These are phyloP conservation scores for Gallinago stenura DNA, from an alignment of 2,797 vertebrate genomes.

Conservation along the genomic window DNA sequence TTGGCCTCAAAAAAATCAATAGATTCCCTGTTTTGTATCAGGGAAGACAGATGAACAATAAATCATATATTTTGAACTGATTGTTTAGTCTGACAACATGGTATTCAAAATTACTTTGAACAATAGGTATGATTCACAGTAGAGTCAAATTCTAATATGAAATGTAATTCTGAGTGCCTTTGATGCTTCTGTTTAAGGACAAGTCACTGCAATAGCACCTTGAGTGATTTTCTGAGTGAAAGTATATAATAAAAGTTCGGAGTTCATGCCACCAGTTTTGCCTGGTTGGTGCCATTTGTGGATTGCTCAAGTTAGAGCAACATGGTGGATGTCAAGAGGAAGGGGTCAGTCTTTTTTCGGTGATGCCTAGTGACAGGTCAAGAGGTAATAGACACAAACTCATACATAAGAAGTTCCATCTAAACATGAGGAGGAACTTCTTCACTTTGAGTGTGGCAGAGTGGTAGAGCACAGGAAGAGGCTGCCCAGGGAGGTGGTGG, in stretches of 20 bases:
- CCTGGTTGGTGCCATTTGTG: neutral
- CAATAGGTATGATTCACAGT: neutral
- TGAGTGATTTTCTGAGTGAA: neutral
- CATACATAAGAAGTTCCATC: too few species aligned
- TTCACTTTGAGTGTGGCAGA: too few species aligned
- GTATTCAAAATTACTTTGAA: slow-evolving; percentile 54
- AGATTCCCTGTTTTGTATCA: slow-evolving; percentile 41
- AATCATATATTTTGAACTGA: slow-evolving; percentile 48
- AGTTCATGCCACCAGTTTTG: neutral
- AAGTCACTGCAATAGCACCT: neutral
- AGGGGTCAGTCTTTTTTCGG: too few species aligned
- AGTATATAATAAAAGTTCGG: neutral
- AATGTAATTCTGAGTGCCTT: neutral
- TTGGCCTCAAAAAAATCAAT: slow-evolving; percentile 71
- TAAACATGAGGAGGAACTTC: too few species aligned
- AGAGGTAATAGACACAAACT: too few species aligned
- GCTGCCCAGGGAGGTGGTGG: too few species aligned
- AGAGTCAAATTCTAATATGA: neutral
- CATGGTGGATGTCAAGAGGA: too few species aligned
- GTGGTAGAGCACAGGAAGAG: too few species aligned
- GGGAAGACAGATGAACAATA: slow-evolving; percentile 46
- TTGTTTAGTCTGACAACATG: slow-evolving; percentile 50
- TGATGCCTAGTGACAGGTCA: too few species aligned
- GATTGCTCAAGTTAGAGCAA: neutral
- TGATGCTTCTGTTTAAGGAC: neutral